Evolutionary conservation across 2,113 vertebrate genomes (phyloP).

Genomic region (Odontophorus gujanensis): DNA sequence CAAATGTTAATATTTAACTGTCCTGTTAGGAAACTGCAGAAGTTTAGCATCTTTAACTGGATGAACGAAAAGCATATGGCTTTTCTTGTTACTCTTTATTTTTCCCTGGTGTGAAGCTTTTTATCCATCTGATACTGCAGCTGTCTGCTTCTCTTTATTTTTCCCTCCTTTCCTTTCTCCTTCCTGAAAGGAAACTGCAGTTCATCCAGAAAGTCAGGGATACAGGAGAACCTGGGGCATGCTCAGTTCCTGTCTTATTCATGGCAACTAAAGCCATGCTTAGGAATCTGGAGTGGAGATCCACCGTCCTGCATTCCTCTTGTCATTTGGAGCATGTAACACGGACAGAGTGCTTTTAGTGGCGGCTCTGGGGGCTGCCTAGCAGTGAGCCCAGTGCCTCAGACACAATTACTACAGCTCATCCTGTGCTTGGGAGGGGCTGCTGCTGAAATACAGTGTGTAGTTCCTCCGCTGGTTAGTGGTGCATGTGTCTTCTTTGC

Average conservation of each 20-base stretch:
- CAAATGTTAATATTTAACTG: constrained; percentile 39
- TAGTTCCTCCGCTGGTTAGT: background rate
- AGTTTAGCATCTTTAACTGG: background rate
- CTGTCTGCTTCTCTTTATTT: background rate
- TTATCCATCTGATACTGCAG: background rate
- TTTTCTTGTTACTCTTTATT: background rate
- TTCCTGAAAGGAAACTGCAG: constrained; percentile 54
- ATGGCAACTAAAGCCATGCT: background rate
- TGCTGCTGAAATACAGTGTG: background rate
- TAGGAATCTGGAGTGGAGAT: background rate
- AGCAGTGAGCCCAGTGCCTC: background rate
- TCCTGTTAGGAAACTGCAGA: background rate
- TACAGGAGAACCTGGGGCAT: background rate
- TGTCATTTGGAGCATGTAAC: constrained; percentile 57
- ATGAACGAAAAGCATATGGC: background rate
- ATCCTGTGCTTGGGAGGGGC: background rate
- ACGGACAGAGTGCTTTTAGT: background rate
- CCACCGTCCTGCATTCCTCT: background rate
- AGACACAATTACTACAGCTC: background rate
- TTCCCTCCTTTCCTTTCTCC: background rate
- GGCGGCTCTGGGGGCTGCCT: background rate
- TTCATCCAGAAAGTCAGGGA: constrained; percentile 15
- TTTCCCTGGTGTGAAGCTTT: constrained; percentile 21
- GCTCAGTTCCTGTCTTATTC: constrained; percentile 42
- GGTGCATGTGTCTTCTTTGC: background rate